phyloP scores from a whole-genome alignment of 2,113 vertebrate species.

The Podarcis cretensis region DNA sequence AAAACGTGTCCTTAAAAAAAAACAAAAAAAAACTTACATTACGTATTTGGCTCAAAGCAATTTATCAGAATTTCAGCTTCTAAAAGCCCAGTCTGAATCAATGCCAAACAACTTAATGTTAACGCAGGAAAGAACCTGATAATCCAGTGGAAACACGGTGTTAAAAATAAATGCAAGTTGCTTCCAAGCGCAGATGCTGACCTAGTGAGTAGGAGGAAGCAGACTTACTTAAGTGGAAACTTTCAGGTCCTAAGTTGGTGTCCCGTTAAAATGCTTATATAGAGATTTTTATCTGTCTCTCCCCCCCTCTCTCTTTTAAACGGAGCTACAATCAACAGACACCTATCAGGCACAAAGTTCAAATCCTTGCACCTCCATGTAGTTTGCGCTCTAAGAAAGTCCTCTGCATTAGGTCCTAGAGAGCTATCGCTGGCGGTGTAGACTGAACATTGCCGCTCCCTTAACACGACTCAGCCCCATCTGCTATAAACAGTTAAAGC shows the following conservation, averaged over 20 bases:
- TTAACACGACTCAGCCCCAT: too few relatives aligned
- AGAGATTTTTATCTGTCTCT: not conserved
- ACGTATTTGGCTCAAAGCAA: not conserved
- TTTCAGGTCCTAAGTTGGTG: not conserved
- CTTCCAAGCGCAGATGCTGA: not conserved
- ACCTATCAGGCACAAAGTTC: not conserved
- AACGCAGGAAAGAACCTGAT: not conserved
- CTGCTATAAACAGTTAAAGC: too few relatives aligned
- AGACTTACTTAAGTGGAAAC: not conserved
- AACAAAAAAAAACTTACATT: too few relatives aligned
- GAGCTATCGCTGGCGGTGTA: not conserved
- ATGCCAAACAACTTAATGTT: not conserved
- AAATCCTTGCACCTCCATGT: not conserved
- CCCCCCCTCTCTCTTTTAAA: not conserved
- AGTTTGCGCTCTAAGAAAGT: not conserved
- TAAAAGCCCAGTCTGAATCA: not conserved
- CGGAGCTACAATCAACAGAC: not conserved
- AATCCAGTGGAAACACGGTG: not conserved
- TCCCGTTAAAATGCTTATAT: not conserved
- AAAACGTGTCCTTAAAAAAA: not conserved
- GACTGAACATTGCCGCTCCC: not conserved
- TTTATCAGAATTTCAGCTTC: not conserved
- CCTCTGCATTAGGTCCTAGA: not conserved
- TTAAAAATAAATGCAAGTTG: not conserved
- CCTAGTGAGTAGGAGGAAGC: rapidly evolving